Evolutionary conservation across 2,888 invertebrate genomes (phyloP).

Genomic region (Cosmia trapezina): DNA sequence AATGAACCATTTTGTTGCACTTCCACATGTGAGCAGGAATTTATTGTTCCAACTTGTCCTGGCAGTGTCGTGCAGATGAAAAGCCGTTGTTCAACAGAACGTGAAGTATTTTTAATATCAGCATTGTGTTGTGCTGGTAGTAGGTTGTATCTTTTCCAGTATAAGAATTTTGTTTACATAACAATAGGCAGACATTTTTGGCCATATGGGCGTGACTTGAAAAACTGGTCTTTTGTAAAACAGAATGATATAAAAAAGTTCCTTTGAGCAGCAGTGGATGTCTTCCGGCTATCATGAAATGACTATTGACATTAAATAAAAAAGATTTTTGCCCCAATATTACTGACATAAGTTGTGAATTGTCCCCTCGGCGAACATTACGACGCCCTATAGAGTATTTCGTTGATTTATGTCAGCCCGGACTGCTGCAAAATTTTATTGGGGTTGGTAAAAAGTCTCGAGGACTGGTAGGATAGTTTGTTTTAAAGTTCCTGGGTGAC

Average conservation of each 20-base stretch:
- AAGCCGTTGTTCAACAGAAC: conserved; percentile 40
- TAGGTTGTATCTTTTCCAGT: conserved; percentile 4
- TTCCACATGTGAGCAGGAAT: conserved; percentile 53
- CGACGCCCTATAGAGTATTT: conserved; percentile 48
- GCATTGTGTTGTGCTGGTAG: conserved; percentile 39
- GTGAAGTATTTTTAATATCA: conserved; percentile 60
- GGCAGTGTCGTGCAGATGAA: conserved; percentile 54
- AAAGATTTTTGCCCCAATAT: conserved; percentile 31
- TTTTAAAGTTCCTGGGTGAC: neutral
- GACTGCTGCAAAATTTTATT: conserved; percentile 30
- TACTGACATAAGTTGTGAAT: conserved; percentile 56
- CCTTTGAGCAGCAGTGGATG: neutral
- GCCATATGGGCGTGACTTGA: neutral
- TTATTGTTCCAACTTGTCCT: conserved; percentile 62
- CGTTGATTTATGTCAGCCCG: conserved; percentile 53
- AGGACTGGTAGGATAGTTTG: neutral
- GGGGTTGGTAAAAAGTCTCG: conserved; percentile 24
- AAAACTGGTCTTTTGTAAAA: neutral
- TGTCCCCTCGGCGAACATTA: conserved; percentile 45
- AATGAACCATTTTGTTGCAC: conserved; percentile 62
- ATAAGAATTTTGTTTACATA: conserved; percentile 2
- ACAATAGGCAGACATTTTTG: neutral
- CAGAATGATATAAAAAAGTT: conserved; percentile 1
- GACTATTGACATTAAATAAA: conserved; percentile 38
- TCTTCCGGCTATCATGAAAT: conserved; percentile 21